Percentiles rank a stretch among this genome's conserved stretches.
phyloP scores from a whole-genome alignment of 2,797 vertebrate species.

The Artibeus lituratus region DNA sequence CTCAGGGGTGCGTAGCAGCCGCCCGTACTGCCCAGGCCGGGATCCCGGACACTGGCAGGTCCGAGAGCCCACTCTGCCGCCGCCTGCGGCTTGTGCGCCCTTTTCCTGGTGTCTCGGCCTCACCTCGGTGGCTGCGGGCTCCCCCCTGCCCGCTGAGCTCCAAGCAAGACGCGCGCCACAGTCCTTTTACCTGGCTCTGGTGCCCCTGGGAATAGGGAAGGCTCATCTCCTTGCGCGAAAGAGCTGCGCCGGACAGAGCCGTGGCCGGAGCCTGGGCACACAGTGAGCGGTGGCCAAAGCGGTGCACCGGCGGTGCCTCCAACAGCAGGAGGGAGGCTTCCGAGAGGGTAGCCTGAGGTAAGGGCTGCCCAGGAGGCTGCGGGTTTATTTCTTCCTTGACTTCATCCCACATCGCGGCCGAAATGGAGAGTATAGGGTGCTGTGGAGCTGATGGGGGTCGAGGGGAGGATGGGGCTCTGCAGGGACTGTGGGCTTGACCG shows the following conservation, averaged over 20 bases:
- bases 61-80: neutral
- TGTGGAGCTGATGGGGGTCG: neutral
- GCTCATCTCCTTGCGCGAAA: neutral
- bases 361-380: constrained; percentile 11
- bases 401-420: neutral
- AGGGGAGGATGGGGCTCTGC: neutral
- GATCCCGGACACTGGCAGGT: neutral
- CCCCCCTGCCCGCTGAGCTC: neutral
- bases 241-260: neutral
- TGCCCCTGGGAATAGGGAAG: neutral
- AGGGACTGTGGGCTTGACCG: neutral
- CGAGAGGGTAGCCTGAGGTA: constrained; percentile 30
- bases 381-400: neutral
- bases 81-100: neutral
- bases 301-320: neutral
- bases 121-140: neutral
- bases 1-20: neutral
- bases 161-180: neutral
- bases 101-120: neutral
- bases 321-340: neutral
- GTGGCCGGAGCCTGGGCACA: neutral
- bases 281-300: neutral
- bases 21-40: neutral
- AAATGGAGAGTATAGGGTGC: neutral
- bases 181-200: neutral